Base-by-base conservation (phyloP, 2,888 invertebrate species). In the Steinernema hermaphroditum region DNA sequence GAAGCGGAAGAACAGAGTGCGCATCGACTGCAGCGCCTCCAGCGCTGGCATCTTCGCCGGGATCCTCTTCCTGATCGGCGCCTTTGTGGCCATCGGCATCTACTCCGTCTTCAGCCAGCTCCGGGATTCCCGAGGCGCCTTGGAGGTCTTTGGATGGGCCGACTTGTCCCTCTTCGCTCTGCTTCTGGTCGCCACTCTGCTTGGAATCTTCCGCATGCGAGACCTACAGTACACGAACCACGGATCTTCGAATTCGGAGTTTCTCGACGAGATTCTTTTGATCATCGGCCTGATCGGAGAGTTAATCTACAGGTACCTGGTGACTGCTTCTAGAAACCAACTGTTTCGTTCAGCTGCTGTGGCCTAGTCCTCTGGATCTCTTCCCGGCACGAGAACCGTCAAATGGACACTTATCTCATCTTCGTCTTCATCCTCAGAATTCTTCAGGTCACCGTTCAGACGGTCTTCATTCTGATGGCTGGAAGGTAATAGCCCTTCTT, bases 11-110 rank as follows among this genome's bases (percentile, higher is more conserved):
- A 54, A 78, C 43, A 78, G 78, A 19, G 81, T 85, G 77, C 75
- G 83, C 16, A 84, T 85, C 70, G 85, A 85, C 72, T 85, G 85
- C 83, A 84, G 84, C 74, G 79, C 82, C 8, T 85, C 85, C 6
- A 82, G 83, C 0, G 79, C 81, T 50, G 85, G 85, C 34, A 76
- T 85, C 4, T 85, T 85, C 69, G 82, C 80, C 44, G 85, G 85
- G 16, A 77, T 85, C 6, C 76, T 85, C 6, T 85, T 85, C 71
- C 75, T 85, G 46, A 83, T 85, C 19, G 80, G 79, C 8, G 77
- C 83, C 0, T 75, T 83, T 19, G 85, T 85, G 14, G 82, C 85
- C 9, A 82, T 85, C 77, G 84, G 83, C 22, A 81, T 85, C 37
- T 84, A 85, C 77, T 78, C 82, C 0, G 78, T 83, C 22, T 85